These are phyloP conservation scores for Limenitis camilla DNA, from an alignment of 2,888 invertebrate species.

Conservation along the genomic window DNA sequence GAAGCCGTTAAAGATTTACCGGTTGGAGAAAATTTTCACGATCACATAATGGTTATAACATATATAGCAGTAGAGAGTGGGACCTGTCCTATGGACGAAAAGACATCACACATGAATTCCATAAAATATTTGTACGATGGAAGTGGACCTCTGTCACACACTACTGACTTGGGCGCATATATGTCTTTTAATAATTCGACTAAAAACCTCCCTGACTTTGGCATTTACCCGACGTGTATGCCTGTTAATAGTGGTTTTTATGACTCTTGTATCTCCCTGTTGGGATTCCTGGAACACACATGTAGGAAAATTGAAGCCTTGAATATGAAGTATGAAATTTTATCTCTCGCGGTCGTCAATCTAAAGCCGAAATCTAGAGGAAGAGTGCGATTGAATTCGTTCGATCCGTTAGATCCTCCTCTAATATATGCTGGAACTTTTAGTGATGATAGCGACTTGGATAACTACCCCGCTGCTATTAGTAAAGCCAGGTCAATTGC, in stretches of 20 bases:
- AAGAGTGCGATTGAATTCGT: slow-evolving; percentile 37
- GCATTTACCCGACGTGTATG: slow-evolving; percentile 49
- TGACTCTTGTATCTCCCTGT: slow-evolving; percentile 31
- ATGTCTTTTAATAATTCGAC: slow-evolving; percentile 31
- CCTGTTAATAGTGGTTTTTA: slow-evolving; percentile 33
- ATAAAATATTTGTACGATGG: slow-evolving; percentile 48
- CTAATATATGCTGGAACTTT: slow-evolving; percentile 53
- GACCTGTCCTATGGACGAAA: slow-evolving; percentile 35
- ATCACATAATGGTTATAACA: slow-evolving; percentile 50
- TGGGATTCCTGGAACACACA: slow-evolving; percentile 39
- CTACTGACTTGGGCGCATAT: slow-evolving; percentile 48
- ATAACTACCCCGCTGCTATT: slow-evolving; percentile 41
- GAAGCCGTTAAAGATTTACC: slow-evolving; percentile 43
- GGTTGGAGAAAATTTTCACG: slow-evolving; percentile 55
- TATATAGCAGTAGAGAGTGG: slow-evolving; percentile 45
- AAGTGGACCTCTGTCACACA: slow-evolving; percentile 38
- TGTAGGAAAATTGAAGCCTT: slow-evolving; percentile 37
- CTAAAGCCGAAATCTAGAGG: slow-evolving; percentile 57
- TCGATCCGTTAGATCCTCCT: slow-evolving; percentile 40
- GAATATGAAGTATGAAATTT: slow-evolving; percentile 40
- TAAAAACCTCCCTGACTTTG: slow-evolving; percentile 47
- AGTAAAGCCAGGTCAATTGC: slow-evolving; percentile 36
- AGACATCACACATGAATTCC: slow-evolving; percentile 34
- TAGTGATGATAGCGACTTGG: slow-evolving; percentile 37
- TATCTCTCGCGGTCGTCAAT: slow-evolving; percentile 45